These are phyloP conservation scores for Pseudorectes ferrugineus DNA, from an alignment of 2,113 vertebrate species.

Conservation along the genomic window DNA sequence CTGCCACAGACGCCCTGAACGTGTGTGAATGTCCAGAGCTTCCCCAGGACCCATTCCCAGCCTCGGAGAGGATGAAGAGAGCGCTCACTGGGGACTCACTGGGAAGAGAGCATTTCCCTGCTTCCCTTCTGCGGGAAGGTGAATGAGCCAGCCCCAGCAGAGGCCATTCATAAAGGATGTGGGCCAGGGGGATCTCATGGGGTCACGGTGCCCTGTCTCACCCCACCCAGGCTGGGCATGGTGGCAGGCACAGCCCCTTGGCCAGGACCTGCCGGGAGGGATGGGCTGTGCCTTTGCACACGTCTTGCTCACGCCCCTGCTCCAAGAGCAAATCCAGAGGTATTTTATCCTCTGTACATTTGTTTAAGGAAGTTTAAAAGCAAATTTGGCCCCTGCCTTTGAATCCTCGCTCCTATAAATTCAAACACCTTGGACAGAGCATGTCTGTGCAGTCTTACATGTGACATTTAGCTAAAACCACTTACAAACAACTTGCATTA, in stretches of 20 bases:
- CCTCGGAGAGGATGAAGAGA: neutral
- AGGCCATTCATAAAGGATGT: neutral
- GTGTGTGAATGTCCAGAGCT: neutral
- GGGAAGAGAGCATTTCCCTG: neutral
- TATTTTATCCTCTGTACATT: conserved; percentile 40
- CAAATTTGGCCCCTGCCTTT: conserved; percentile 77
- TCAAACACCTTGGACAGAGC: conserved; percentile 69
- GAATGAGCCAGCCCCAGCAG: neutral
- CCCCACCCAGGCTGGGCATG: neutral
- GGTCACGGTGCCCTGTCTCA: neutral
- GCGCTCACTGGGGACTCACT: neutral
- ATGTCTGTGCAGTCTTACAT: conserved; percentile 69
- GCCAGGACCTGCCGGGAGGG: neutral
- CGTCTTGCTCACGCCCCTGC: neutral
- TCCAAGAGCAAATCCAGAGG: conserved; percentile 41
- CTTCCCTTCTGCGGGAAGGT: neutral
- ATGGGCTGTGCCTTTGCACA: neutral
- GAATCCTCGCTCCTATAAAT: conserved; percentile 62
- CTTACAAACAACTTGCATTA: conserved; percentile 65
- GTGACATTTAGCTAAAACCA: conserved; percentile 68
- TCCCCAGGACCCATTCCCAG: neutral
- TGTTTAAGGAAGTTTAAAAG: conserved; percentile 75
- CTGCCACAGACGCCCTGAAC: neutral
- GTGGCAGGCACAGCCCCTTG: neutral
- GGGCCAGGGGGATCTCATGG: neutral